Evolutionary conservation across 1,140 invertebrate genomes (phyloP).

Genomic region (Euura saliciscinereae): DNA sequence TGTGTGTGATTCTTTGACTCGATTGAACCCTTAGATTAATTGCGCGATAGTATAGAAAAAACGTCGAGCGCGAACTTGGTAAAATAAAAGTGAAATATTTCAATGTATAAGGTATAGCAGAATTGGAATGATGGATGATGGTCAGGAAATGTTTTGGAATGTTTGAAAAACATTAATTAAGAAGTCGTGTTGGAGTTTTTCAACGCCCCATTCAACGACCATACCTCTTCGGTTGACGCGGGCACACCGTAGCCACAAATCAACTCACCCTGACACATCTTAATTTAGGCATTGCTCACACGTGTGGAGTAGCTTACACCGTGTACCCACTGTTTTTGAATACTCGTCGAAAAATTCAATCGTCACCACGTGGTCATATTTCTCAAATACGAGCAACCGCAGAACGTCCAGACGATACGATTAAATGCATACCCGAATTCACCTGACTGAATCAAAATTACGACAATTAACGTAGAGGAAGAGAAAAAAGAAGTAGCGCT

Average conservation of each 20-base stretch:
- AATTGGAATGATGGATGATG: slow-evolving; percentile 34
- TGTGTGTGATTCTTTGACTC: not conserved
- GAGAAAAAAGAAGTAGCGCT: too few relatives aligned
- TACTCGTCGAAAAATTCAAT: not conserved
- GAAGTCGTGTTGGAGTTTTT: slow-evolving; percentile 30
- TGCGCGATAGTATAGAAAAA: too few relatives aligned
- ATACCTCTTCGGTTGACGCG: not conserved
- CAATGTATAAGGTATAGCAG: not conserved
- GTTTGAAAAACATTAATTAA: slow-evolving; percentile 51
- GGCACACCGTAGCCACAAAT: slow-evolving; percentile 32
- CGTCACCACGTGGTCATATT: not conserved
- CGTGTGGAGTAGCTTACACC: not conserved
- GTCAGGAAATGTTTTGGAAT: slow-evolving; percentile 18
- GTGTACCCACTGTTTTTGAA: too few relatives aligned
- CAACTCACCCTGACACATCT: slow-evolving; percentile 47
- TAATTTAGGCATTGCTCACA: slow-evolving; percentile 41
- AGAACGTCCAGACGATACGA: not conserved
- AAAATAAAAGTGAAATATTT: slow-evolving; percentile 10
- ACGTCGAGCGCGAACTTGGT: too few relatives aligned
- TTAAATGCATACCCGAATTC: slow-evolving; percentile 5
- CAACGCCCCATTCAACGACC: slow-evolving; percentile 12
- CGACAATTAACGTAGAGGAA: too few relatives aligned
- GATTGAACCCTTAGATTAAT: not conserved
- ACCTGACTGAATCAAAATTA: too few relatives aligned
- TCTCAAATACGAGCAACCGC: not conserved